Conservation (phyloP, 2,113 vertebrate species). For the Bagarius yarrelli region DNA sequence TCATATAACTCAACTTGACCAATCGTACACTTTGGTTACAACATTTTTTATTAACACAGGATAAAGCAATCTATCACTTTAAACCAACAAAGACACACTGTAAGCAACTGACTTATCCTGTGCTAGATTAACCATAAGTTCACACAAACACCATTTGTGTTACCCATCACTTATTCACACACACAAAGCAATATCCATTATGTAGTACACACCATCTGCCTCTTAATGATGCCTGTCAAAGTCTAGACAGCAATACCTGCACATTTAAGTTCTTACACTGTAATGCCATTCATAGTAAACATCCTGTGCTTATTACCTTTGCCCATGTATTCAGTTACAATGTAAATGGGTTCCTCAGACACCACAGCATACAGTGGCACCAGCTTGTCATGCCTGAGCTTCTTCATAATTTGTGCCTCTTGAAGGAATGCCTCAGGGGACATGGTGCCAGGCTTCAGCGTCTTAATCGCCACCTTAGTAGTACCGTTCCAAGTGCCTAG, state of each 20-base stretch:
- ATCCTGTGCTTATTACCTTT: slow-evolving; percentile 75
- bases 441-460: slow-evolving; percentile 96
- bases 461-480: slow-evolving; percentile 98
- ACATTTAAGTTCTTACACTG: neutral
- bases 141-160: neutral
- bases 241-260: slow-evolving; percentile 18
- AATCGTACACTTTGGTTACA: neutral
- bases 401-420: slow-evolving; percentile 99
- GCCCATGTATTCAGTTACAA: slow-evolving; percentile 95
- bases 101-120: neutral
- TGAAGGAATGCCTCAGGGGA: slow-evolving; percentile 97
- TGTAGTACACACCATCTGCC: neutral
- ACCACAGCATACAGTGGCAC: slow-evolving; percentile 95
- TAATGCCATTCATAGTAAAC: neutral
- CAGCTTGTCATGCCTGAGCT: slow-evolving; percentile 92
- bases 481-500: slow-evolving; percentile 97
- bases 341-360: slow-evolving; percentile 97
- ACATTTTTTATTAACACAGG: neutral
- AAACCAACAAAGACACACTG: neutral
- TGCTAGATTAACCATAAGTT: neutral
- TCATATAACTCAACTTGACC: neutral
- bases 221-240: neutral
- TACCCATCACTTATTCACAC: neutral
- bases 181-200: neutral
- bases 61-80: too few relatives aligned